These are phyloP conservation scores for Channa striata DNA, from an alignment of 2,797 vertebrate species.

Conservation along the genomic window DNA sequence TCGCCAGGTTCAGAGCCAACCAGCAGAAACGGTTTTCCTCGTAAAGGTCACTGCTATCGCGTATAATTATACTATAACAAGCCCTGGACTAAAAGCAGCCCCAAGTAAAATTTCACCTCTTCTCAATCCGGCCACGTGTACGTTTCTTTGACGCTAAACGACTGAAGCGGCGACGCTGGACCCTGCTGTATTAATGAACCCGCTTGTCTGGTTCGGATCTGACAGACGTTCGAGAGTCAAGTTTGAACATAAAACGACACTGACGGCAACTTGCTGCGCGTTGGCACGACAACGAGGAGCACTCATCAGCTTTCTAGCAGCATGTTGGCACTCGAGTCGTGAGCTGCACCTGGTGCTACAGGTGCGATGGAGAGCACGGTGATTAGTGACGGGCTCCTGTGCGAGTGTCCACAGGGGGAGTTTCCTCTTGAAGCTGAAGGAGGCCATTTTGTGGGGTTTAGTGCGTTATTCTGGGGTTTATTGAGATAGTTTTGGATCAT, in stretches of 20 bases:
- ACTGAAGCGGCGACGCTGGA: background rate
- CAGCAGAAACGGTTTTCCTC: background rate
- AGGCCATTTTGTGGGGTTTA: no score
- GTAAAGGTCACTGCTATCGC: slow-evolving; percentile 17
- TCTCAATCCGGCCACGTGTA: background rate
- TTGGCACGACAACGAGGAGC: background rate
- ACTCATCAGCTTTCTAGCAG: background rate
- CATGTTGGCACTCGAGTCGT: background rate
- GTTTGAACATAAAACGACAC: background rate
- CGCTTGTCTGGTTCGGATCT: background rate
- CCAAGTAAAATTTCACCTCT: background rate
- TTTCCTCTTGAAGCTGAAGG: background rate
- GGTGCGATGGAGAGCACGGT: background rate
- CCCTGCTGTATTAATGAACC: background rate
- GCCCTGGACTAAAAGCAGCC: slow-evolving; percentile 11
- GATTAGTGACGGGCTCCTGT: background rate
- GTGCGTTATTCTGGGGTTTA: no score
- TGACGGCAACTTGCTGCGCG: background rate
- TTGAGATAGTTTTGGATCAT: no score
- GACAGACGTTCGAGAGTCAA: background rate
- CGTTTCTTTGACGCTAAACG: background rate
- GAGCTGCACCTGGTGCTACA: slow-evolving; percentile 25
- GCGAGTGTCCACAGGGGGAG: background rate
- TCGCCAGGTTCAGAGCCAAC: background rate
- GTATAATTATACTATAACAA: slow-evolving; percentile 15